Evolutionary conservation across 1,140 invertebrate species (phyloP), one percentile per base, ranked within the genome.

Genomic region (Trachelipus rathkii): DNA sequence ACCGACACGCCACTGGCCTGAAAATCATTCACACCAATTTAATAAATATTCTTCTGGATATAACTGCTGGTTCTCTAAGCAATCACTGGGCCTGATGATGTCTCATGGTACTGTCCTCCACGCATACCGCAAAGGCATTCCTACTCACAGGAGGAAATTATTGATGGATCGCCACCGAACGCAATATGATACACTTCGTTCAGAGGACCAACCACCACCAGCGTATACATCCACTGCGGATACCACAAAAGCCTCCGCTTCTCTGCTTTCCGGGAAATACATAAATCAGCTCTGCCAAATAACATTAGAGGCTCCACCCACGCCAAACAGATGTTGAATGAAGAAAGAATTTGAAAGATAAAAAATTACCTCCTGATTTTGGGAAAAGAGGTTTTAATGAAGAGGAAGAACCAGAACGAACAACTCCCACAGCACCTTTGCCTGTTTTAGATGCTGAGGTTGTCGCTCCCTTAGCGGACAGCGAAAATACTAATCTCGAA

Each of bases 231-330:
- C 78, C 44, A 69, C 67, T 13, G 71, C 67, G 45, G 46, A 69
- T 44, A 71, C 73, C 24, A 21, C 68, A 2, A 33, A 21, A 24
- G 71, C 74, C 10, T 73, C 78, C 24, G 68, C 78, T 9, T 79
- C 78, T 7, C 76, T 72, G 13, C 74, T 79, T 13, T 79, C 78
- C 4, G 78, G 10, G 78, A 79, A 71, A 79, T 79, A 45, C 78
- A 79, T 68, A 79, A 71, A 11, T 76, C 78, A 13, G 78, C 74
- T 21, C 78, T 13, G 75, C 73, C 45, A 72, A 79, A n/a, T n/a
- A 21, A 75, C 77, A 10, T n/a, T 21, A 24, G 66, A 73, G 19
- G 60, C 72, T 19, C 33, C 74, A 9, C 13, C 45, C 7, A 73
- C 44, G 9, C 46, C 67, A n/a, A n/a, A 50, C 10, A 33, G 71